Conservation (phyloP, 1,140 invertebrate species). For the Steinernema khuongi region DNA sequence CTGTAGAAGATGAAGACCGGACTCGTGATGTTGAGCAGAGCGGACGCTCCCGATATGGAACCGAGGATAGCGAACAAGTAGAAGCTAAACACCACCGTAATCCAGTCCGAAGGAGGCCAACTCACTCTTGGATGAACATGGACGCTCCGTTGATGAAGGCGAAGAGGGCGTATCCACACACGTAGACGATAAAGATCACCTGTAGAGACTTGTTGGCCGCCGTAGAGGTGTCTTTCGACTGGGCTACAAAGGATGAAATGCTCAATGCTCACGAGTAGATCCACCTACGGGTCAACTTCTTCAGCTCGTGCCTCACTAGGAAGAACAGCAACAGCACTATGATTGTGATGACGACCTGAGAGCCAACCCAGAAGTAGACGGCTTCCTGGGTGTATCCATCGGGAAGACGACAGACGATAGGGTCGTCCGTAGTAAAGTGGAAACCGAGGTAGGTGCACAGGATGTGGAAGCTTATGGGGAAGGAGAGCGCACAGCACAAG, state of each 20-base stretch:
- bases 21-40: not conserved
- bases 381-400: not conserved
- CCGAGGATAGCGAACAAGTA: not conserved
- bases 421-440: not conserved
- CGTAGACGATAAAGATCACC: not conserved
- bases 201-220: not conserved
- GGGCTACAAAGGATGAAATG: not conserved
- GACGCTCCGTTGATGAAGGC: not conserved
- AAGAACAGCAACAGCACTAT: not conserved
- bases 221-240: not conserved
- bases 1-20: not conserved
- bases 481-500: not conserved
- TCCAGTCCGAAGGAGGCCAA: not conserved
- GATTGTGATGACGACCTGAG: not conserved
- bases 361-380: not conserved
- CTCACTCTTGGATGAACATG: not conserved
- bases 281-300: not conserved
- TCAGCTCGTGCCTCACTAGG: not conserved
- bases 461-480: not conserved
- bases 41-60: not conserved
- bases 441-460: not conserved
- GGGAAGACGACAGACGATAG: not conserved
- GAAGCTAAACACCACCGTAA: not conserved
- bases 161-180: constrained; percentile 3
- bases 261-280: not conserved